These are phyloP conservation scores for Phyllostomus hastatus DNA, from an alignment of 2,113 vertebrate genomes.

Conservation along the genomic window DNA sequence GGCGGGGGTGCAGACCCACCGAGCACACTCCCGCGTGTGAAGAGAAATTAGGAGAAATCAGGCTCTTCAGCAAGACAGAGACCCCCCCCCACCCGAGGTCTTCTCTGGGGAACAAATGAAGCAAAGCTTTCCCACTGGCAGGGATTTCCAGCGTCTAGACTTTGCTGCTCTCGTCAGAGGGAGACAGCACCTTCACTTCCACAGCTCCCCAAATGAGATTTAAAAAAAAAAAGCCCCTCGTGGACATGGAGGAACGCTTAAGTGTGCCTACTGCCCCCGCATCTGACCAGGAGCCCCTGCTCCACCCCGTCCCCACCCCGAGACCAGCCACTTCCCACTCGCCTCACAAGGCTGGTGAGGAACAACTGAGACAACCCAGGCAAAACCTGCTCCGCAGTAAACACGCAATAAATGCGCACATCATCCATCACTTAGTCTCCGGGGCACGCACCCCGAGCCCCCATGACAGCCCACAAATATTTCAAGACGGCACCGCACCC, in stretches of 20 bases:
- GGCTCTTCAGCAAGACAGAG: neutral
- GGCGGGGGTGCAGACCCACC: neutral
- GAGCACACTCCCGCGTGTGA: fast-evolving
- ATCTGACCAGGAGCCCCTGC: neutral
- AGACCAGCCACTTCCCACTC: neutral
- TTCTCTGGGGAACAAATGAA: neutral
- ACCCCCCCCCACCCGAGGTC: neutral
- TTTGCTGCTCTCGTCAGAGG: neutral
- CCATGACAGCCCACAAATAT: neutral
- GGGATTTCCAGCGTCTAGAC: neutral
- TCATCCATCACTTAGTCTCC: neutral
- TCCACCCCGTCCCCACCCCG: neutral
- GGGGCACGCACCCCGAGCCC: neutral
- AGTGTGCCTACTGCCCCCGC: fast-evolving
- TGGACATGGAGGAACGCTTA: too few relatives aligned
- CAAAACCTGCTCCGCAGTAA: neutral
- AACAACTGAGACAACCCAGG: neutral
- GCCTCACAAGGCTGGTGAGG: neutral
- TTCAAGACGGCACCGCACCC: neutral
- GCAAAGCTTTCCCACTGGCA: neutral
- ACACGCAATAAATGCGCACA: neutral
- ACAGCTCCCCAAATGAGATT: neutral
- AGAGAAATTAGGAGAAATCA: neutral
- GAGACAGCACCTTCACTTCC: neutral
- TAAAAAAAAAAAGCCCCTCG: too few relatives aligned